These are phyloP conservation scores for Nilaparvata lugens DNA, from an alignment of 1,140 invertebrate species.

Conservation along the genomic window DNA sequence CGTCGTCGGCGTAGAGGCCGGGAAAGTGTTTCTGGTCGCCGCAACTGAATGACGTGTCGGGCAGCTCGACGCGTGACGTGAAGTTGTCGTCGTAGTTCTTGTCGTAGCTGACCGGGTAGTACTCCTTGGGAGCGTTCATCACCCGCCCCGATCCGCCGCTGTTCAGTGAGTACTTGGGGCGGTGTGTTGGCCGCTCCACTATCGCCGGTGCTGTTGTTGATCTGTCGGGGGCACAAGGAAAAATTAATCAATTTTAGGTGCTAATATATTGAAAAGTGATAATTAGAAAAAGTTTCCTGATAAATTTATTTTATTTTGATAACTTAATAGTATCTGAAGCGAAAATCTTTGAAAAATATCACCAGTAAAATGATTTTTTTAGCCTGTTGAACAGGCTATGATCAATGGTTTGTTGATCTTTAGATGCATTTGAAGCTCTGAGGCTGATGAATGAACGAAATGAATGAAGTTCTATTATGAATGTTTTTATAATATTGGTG, in stretches of 20 bases:
- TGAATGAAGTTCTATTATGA: no score
- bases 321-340: no score
- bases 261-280: no score
- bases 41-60: conserved; percentile 79
- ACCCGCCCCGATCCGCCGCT: conserved; percentile 50
- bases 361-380: no score
- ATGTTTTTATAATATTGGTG: no score
- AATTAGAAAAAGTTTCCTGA: background rate
- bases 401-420: no score
- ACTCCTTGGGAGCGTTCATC: conserved; percentile 81
- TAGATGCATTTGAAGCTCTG: no score
- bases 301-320: no score
- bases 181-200: conserved; percentile 25
- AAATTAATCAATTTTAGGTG: conserved; percentile 24
- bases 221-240: conserved; percentile 19
- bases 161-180: conserved; percentile 26
- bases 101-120: conserved; percentile 76
- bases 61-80: conserved; percentile 68
- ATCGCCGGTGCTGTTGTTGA: conserved; percentile 4
- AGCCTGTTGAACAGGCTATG: no score
- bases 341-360: no score
- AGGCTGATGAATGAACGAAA: no score
- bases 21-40: conserved; percentile 84
- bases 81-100: conserved; percentile 84
- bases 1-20: conserved; percentile 79